Evolutionary conservation across 2,113 vertebrate species (phyloP), one percentile per base, ranked within the genome.

Genomic region (Macaca mulatta): DNA sequence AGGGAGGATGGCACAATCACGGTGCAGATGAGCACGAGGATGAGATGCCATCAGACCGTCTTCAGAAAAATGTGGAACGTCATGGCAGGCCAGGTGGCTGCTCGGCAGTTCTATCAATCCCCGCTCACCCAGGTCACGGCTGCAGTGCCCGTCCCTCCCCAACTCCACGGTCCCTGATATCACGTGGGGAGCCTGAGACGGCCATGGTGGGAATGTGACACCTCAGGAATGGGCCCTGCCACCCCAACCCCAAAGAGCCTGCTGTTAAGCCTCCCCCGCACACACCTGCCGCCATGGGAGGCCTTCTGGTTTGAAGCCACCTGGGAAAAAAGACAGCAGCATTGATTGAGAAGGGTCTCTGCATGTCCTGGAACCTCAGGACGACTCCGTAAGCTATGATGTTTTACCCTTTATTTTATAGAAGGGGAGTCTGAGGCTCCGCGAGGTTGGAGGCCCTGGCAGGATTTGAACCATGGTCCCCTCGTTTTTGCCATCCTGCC

Each of bases 21-120:
- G 4, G 22, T 0, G 0, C 17, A 78, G n/a, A 35, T n/a, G 32
- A 20, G 20, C 48, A 13, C 5, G 10, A 4, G 38, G 23, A 1
- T 9, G 67, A 69, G 6, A 6, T 52, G 5, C n/a, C n/a, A 2
- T 30, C 27, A 25, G 0, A 0, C 3, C 43, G 6, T 45, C 64
- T 40, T 70, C 52, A 45, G 40, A 69, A 27, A 83, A 83, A 40
- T 43, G 43, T 0, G 0, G 3, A 55, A 11, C 27, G 48, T 59
- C 59, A 40, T 32, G 1, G 35, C 48, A 25, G 48, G 12, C 30
- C 38, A 48, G 4, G 2, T 61, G 22, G 17, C 40, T 89, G 61
- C 67, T 69, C 7, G 23, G 61, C n/a, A 32, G 61, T 30, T 10
- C 74, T 52, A 18, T 25, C 81, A 80, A 25, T 14, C 12, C 25